A percentile compares a stretch with the other conserved stretches of the same genome.
Evolutionary conservation across 2,888 invertebrate genomes (phyloP).

Genomic region (Phengaris arion): DNA sequence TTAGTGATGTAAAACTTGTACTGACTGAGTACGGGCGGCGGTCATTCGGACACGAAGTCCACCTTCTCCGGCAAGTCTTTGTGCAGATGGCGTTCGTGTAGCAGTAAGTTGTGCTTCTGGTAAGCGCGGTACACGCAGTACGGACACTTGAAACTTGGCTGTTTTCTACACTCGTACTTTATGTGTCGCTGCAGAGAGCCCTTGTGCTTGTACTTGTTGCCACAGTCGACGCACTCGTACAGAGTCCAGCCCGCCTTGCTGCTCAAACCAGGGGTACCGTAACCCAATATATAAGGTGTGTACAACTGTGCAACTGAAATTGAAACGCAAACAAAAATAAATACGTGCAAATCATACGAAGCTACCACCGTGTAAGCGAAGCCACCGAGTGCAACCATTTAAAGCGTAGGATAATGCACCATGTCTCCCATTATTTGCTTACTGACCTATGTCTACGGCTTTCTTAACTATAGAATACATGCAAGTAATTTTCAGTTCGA

Average conservation of each 20-base stretch:
- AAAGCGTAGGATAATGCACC: constrained; percentile 76
- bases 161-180: constrained; percentile 86
- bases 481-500: constrained; percentile 44
- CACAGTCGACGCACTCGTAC: constrained; percentile 85
- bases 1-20: constrained; percentile 46
- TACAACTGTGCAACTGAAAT: constrained; percentile 79
- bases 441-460: constrained; percentile 37
- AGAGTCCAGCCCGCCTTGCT: constrained; percentile 72
- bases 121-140: constrained; percentile 84
- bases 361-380: constrained; percentile 72
- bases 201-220: constrained; percentile 90
- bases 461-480: constrained; percentile 43
- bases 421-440: constrained; percentile 77
- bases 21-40: constrained; percentile 63
- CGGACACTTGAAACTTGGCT: constrained; percentile 84
- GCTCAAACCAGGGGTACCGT: constrained; percentile 69
- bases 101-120: constrained; percentile 81
- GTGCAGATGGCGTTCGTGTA: constrained; percentile 76
- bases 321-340: constrained; percentile 75
- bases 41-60: constrained; percentile 77
- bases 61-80: constrained; percentile 77
- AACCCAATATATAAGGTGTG: constrained; percentile 79
- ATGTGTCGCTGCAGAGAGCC: constrained; percentile 88
- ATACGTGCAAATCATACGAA: constrained; percentile 68
- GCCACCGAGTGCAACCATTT: constrained; percentile 67